Percentiles rank a stretch among this genome's conserved stretches.
These are phyloP conservation scores for Drosophila pallidifrons DNA, from an alignment of 1,140 invertebrate species.

Conservation along the genomic window DNA sequence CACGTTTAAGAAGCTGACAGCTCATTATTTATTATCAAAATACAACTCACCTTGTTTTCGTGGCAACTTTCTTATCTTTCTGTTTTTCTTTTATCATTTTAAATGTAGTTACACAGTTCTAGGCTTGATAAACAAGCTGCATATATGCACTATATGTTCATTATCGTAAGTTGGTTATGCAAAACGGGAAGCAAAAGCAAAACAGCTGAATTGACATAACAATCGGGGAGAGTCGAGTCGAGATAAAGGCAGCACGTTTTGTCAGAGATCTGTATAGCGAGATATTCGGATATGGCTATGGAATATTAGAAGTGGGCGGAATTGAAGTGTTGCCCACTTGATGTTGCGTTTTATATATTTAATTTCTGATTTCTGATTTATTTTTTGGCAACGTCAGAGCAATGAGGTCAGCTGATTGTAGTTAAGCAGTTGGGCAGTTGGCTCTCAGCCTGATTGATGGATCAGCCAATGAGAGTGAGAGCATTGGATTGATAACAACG, in stretches of 20 bases:
- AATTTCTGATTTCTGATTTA: no score
- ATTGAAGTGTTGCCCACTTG: conserved; percentile 29
- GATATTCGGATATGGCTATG: conserved; percentile 5
- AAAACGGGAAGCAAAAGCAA: background rate
- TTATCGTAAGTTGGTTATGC: background rate
- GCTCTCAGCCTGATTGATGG: conserved; percentile 37
- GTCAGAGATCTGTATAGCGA: background rate
- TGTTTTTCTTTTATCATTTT: background rate
- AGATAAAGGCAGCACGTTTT: conserved; percentile 21
- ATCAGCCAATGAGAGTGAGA: conserved; percentile 16
- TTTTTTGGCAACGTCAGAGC: conserved; percentile 9
- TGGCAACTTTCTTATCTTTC: background rate
- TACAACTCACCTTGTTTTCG: conserved; percentile 5
- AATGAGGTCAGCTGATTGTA: conserved; percentile 39
- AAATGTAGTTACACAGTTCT: conserved; percentile 16
- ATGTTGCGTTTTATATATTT: background rate
- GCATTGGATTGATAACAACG: conserved; percentile 20
- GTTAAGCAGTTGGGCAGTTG: conserved; percentile 9
- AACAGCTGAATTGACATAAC: conserved; percentile 9
- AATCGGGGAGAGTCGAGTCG: background rate
- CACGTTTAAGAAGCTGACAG: background rate
- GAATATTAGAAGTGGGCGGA: background rate
- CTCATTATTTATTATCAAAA: background rate
- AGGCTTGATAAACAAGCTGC: conserved; percentile 1
- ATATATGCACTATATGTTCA: conserved; percentile 4